Percentiles rank a stretch among this genome's conserved stretches.
Conservation (phyloP, 2,797 vertebrate genomes). For the Bufotes viridis region DNA sequence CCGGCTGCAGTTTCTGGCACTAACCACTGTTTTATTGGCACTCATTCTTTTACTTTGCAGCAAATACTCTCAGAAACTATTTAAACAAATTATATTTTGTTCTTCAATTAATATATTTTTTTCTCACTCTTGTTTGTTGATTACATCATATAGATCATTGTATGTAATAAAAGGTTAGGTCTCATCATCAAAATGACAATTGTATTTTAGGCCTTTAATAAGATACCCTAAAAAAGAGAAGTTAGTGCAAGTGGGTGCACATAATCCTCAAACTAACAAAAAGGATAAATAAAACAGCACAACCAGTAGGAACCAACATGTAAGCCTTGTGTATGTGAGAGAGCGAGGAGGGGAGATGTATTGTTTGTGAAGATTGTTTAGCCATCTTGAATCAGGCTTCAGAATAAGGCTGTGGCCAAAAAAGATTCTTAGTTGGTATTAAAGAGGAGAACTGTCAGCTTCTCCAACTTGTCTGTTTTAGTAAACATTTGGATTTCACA, state of each 20-base stretch:
- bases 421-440: no score
- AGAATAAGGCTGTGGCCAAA: no score
- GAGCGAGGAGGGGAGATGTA: no score
- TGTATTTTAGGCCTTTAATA: background rate
- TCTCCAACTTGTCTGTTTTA: no score
- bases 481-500: no score
- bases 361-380: no score
- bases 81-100: background rate
- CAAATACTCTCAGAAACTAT: slow-evolving; percentile 3
- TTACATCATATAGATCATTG: background rate
- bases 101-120: background rate
- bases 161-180: background rate
- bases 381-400: no score
- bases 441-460: no score
- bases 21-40: background rate
- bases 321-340: no score
- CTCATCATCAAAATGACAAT: background rate
- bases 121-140: background rate
- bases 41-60: background rate
- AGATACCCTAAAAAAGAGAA: background rate
- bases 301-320: no score
- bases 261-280: background rate
- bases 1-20: slow-evolving; percentile 26
- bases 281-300: background rate
- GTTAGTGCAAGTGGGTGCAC: background rate